Evolutionary conservation across 2,113 vertebrate genomes (phyloP), one percentile per base, ranked within the genome.

Genomic region (Datnioides undecimradiatus): DNA sequence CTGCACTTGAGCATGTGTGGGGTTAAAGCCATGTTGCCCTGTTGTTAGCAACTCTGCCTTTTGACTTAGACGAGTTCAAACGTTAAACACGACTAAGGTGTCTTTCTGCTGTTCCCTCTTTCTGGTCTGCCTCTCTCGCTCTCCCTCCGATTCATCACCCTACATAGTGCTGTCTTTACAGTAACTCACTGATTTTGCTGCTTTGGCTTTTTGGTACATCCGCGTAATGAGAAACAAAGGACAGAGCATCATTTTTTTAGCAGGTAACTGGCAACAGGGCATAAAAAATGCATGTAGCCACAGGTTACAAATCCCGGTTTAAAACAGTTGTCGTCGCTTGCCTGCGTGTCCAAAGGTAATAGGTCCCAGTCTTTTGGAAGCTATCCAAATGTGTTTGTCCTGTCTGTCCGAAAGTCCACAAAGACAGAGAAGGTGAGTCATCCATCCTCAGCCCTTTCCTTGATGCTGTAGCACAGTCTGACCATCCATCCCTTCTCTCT

Each of bases 401-500:
- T 43, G 38, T 57, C 43, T 54, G 64, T 85, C 86, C 77, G 63
- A 2, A 73, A 63, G 45, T 78, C 84, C 31, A 78, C 60, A 64
- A 62, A 80, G 82, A 79, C 71, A 73, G 70, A 64, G 34, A 78
- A 86, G 83, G 80, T 75, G 66, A 75, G 70, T 76, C 85, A 87
- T 89, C 63, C 34, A 87, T 89, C 46, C 59, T 73, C 75, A 60
- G 78, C 66, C 67, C 68, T 80, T 75, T 74, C 59, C 38, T 76
- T 73, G 43, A 78, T 71, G 69, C 58, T 3, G 25, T 73, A 49
- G 67, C 54, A 73, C 48, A 54, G 27, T 52, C 29, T 46, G 49
- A 73, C 68, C 72, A 59, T 83, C 70, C 76, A 73, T 88, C 70
- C 84, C 62, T 65, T 72, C 70, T 58, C 59, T 65, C n/a, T 1